These are phyloP conservation scores for Silurus aristotelis DNA, from an alignment of 2,797 vertebrate species.

Conservation along the genomic window DNA sequence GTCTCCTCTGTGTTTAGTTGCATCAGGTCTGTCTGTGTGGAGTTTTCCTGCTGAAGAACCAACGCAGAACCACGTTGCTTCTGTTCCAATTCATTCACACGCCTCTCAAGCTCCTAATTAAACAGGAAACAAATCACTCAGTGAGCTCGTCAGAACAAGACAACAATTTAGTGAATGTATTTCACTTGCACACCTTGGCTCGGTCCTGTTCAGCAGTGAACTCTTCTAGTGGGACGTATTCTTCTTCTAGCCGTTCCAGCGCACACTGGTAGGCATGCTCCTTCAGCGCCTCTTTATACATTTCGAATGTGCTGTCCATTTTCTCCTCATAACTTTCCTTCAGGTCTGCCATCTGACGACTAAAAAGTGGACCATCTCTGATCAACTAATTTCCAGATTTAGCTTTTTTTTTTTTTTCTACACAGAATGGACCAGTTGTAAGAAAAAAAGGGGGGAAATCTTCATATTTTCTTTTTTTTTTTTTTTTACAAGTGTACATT, in stretches of 20 bases:
- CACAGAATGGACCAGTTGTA: neutral
- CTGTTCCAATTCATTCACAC: constrained; percentile 66
- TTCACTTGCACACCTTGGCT: constrained; percentile 72
- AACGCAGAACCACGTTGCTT: constrained; percentile 3
- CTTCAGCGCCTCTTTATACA: constrained; percentile 90
- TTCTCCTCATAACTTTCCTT: constrained; percentile 87
- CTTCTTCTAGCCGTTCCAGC: constrained; percentile 82
- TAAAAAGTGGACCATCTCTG: constrained; percentile 48
- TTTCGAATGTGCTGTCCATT: constrained; percentile 86
- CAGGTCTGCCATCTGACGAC: constrained; percentile 81
- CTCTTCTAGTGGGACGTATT: constrained; percentile 83
- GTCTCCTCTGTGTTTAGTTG: constrained; percentile 26
- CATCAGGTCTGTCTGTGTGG: constrained; percentile 56
- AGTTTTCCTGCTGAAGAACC: constrained; percentile 44
- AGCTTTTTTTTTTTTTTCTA: neutral
- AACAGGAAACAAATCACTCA: neutral
- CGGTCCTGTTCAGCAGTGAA: constrained; percentile 83
- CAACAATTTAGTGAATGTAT: neutral
- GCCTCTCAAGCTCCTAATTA: constrained; percentile 65
- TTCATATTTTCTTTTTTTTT: neutral
- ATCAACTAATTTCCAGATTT: neutral
- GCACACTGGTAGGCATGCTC: constrained; percentile 87
- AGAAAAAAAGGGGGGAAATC: no score
- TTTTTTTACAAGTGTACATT: neutral
- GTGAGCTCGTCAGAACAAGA: no score